These are phyloP conservation scores for Brachyptera risi DNA, from an alignment of 2,888 invertebrate genomes.

Conservation along the genomic window DNA sequence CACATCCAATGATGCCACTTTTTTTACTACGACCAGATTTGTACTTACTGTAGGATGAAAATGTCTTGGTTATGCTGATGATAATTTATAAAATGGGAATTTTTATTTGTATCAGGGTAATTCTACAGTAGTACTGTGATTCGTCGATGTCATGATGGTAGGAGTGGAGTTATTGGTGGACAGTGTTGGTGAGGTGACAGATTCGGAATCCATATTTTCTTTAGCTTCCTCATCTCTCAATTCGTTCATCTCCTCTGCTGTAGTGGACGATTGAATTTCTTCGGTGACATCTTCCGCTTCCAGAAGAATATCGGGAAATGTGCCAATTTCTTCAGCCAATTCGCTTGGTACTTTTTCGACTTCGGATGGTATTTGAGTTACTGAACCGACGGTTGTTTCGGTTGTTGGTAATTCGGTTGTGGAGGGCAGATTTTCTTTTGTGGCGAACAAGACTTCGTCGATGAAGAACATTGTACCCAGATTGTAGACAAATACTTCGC, in stretches of 20 bases:
- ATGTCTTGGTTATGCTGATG: neutral
- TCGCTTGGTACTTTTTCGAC: slow-evolving; percentile 32
- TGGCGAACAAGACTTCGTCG: slow-evolving; percentile 53
- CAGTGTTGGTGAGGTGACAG: no score
- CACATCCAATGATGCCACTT: neutral
- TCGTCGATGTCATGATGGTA: neutral
- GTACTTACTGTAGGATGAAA: slow-evolving; percentile 10
- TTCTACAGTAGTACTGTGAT: neutral
- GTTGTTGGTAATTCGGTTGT: slow-evolving; percentile 22
- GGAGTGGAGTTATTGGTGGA: neutral
- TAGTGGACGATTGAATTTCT: neutral
- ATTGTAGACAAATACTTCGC: slow-evolving; percentile 61
- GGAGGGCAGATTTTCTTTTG: slow-evolving; percentile 24
- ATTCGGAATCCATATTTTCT: slow-evolving; percentile 1
- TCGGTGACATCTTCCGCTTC: slow-evolving; percentile 12
- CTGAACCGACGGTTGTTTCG: neutral
- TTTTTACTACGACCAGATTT: slow-evolving; percentile 10
- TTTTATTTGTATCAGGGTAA: slow-evolving; percentile 5
- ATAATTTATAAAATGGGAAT: no score
- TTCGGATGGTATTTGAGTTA: slow-evolving; percentile 23
- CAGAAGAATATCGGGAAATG: slow-evolving; percentile 26
- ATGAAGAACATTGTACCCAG: slow-evolving; percentile 62
- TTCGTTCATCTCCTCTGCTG: slow-evolving; percentile 22
- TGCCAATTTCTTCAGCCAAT: slow-evolving; percentile 28
- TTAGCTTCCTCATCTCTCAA: slow-evolving; percentile 15